Evolutionary conservation across 2,888 invertebrate species (phyloP).

Genomic region (Dioctria rufipes): DNA sequence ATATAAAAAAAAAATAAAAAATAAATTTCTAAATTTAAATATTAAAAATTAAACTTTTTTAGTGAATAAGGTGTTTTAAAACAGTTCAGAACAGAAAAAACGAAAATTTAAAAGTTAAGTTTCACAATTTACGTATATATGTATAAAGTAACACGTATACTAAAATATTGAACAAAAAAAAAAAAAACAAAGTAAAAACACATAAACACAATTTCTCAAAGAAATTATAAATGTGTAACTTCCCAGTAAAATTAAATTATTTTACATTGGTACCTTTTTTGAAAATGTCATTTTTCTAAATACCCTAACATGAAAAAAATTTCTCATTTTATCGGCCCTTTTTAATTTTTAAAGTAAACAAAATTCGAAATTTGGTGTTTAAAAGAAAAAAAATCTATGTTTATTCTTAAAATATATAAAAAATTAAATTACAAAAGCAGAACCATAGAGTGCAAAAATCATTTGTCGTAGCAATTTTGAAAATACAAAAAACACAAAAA

Average conservation of each 20-base stretch:
- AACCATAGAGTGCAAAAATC: constrained; percentile 28
- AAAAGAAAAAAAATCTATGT: constrained; percentile 31
- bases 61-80: constrained; percentile 24
- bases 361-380: constrained; percentile 40
- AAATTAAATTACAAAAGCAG: not conserved
- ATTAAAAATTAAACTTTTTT: constrained; percentile 47
- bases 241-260: not conserved
- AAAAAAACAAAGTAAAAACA: constrained; percentile 28
- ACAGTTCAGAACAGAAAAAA: constrained; percentile 54
- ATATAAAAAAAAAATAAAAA: constrained; percentile 27
- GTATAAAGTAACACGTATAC: constrained; percentile 44
- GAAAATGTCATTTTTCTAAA: not conserved
- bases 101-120: constrained; percentile 48
- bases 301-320: constrained; percentile 7
- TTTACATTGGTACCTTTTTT: constrained; percentile 12
- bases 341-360: constrained; percentile 7
- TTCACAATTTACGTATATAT: constrained; percentile 52
- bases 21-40: constrained; percentile 52
- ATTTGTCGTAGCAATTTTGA: constrained; percentile 23
- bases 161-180: constrained; percentile 38
- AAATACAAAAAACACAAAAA: constrained; percentile 8
- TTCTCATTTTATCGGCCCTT: constrained; percentile 17
- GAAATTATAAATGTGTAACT: not conserved
- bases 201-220: constrained; percentile 15
- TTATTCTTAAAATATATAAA: not conserved